Evolutionary conservation across 30 jellyfish, hydroid and myxozoan species (phyloP).

Genomic region (Turritopsis dohrnii): DNA sequence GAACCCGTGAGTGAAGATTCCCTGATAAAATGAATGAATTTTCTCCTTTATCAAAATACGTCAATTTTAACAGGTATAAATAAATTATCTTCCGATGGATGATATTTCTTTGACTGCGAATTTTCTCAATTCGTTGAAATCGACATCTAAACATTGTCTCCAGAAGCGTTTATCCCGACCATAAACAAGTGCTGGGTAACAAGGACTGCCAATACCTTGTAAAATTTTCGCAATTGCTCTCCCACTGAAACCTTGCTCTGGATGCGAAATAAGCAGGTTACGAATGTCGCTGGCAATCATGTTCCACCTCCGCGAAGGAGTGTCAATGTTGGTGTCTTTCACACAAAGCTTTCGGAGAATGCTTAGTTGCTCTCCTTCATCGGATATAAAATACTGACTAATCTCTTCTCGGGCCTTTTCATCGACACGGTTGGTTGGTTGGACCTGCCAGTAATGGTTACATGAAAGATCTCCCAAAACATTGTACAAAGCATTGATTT

Average conservation of each 20-base stretch:
- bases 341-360: slow-evolving; percentile 33
- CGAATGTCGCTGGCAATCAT: slow-evolving; percentile 68
- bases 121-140: slow-evolving; percentile 59
- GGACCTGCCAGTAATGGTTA: slow-evolving; percentile 14
- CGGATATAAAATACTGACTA: slow-evolving; percentile 51
- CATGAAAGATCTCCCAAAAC: slow-evolving; percentile 38
- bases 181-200: slow-evolving; percentile 75
- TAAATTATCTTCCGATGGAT: background rate
- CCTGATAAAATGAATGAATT: too few species aligned
- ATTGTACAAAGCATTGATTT: slow-evolving; percentile 67
- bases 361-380: slow-evolving; percentile 27
- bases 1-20: too few species aligned
- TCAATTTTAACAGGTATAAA: too few species aligned
- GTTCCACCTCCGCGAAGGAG: slow-evolving; percentile 69
- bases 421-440: slow-evolving; percentile 41
- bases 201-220: slow-evolving; percentile 95
- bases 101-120: slow-evolving; percentile 45
- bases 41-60: too few species aligned
- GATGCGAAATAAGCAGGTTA: slow-evolving; percentile 53
- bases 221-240: slow-evolving; percentile 86
- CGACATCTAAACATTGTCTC: slow-evolving; percentile 83
- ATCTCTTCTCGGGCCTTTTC: slow-evolving; percentile 42
- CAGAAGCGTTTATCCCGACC: slow-evolving; percentile 89
- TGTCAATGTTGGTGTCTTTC: slow-evolving; percentile 23
- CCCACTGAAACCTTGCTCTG: slow-evolving; percentile 69